These are phyloP conservation scores for Acromyrmex echinatior DNA, from an alignment of 1,140 invertebrate species.

Conservation along the genomic window DNA sequence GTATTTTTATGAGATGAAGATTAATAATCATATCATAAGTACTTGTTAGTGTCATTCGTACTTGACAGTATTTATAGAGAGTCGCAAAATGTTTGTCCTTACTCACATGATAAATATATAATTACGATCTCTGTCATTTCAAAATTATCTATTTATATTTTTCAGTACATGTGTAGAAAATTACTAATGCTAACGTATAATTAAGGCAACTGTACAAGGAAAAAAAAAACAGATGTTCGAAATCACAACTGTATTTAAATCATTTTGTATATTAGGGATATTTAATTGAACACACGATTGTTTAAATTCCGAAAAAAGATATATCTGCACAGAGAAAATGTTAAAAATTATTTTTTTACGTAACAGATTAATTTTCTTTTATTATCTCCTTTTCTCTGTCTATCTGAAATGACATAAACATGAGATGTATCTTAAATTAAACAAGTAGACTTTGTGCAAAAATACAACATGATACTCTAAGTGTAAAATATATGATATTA, in stretches of 20 bases:
- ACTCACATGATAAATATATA: not conserved
- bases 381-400: not conserved
- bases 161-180: not conserved
- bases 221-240: not conserved
- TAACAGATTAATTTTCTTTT: not conserved
- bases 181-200: no score
- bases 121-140: not conserved
- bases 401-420: no score
- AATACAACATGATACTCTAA: not conserved
- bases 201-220: no score
- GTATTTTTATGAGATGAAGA: not conserved
- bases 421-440: not conserved
- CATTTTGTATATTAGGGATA: not conserved
- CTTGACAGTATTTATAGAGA: not conserved
- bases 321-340: not conserved
- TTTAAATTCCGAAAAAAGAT: not conserved
- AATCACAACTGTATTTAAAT: not conserved
- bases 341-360: not conserved
- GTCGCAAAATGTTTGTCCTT: not conserved
- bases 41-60: not conserved
- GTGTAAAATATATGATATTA: not conserved
- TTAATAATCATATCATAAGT: conserved; percentile 13
- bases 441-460: no score
- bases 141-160: conserved; percentile 19
- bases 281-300: not conserved